Evolutionary conservation across 2,797 vertebrate species (phyloP), one percentile per base, ranked within the genome.

Genomic region (Phoebastria nigripes): DNA sequence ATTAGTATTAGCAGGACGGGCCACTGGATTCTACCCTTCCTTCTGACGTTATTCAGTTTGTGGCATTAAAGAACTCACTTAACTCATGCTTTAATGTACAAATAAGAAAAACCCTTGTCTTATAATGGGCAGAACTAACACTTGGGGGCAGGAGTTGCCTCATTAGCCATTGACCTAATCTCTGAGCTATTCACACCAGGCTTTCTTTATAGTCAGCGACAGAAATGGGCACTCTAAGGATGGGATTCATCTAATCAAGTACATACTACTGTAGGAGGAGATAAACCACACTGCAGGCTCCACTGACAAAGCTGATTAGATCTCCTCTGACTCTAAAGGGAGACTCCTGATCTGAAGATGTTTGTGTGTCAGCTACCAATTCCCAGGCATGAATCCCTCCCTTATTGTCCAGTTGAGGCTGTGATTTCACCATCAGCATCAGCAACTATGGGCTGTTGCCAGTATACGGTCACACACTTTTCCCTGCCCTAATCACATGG

Each of bases 291-390:
- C 26, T 78, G 89, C 82, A 94, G 82, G 42, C 84, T 93, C 61
- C 51, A 17, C 69, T 41, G 79, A 83, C 76, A 83, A 92, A 91
- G 82, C 72, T 93, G 87, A 96, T 96, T 94, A 96, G 82, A 94
- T 94, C 84, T 93, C 46, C 22, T 29, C 76, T 92, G 87, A 71
- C 72, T 96, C 82, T 44, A 37, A 87, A 90, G 56, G 42, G 65
- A 94, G 61, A 56, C 84, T 85, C 3, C 0, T 92, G 95, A 91
- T 94, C 65, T 83, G 56, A 91, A 95, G 94, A 93, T 47, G 39
- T 88, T 74, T 79, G 69, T 90, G 69, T 65, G 69, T 86, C 65
- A 83, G 84, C 74, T 74, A 91, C 72, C 46, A 33, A 58, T 78
- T 89, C 87, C 79, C 84, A 89, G 82, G 46, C 61, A 78, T 82